Evolutionary conservation across 2,113 vertebrate genomes (phyloP).

Genomic region (Corythaixoides concolor): DNA sequence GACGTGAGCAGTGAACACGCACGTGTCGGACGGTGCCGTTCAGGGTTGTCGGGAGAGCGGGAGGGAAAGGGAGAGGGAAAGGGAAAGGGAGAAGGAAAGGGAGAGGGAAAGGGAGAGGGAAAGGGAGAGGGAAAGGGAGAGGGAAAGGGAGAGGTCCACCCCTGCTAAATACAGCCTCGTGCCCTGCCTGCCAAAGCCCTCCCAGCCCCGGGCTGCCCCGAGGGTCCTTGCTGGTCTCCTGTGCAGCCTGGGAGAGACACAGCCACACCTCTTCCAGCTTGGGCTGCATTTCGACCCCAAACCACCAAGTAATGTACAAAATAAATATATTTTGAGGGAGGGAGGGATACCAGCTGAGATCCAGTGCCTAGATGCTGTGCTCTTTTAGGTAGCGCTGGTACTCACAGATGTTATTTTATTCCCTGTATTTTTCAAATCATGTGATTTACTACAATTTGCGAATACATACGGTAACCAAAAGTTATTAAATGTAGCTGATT

Average conservation of each 20-base stretch:
- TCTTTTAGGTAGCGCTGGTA: neutral
- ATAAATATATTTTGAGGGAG: neutral
- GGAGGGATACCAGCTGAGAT: neutral
- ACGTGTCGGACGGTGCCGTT: too few species aligned
- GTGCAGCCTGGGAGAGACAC: neutral
- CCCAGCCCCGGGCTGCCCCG: neutral
- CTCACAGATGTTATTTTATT: neutral
- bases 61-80: too few species aligned
- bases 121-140: neutral
- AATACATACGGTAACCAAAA: neutral
- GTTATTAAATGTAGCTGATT: neutral
- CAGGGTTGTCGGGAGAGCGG: too few species aligned
- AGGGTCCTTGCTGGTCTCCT: neutral
- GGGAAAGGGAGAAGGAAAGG: too few species aligned
- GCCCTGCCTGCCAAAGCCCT: neutral
- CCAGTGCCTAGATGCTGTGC: neutral
- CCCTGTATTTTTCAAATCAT: neutral
- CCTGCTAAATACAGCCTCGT: neutral
- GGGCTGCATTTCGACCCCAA: neutral
- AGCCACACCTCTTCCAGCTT: neutral
- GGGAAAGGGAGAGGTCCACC: neutral
- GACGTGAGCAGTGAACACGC: fast-evolving
- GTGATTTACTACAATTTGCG: neutral
- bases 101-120: neutral
- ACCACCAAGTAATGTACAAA: neutral